phyloP scores from a whole-genome alignment of 2,797 vertebrate species.

The Pristis pectinata region DNA sequence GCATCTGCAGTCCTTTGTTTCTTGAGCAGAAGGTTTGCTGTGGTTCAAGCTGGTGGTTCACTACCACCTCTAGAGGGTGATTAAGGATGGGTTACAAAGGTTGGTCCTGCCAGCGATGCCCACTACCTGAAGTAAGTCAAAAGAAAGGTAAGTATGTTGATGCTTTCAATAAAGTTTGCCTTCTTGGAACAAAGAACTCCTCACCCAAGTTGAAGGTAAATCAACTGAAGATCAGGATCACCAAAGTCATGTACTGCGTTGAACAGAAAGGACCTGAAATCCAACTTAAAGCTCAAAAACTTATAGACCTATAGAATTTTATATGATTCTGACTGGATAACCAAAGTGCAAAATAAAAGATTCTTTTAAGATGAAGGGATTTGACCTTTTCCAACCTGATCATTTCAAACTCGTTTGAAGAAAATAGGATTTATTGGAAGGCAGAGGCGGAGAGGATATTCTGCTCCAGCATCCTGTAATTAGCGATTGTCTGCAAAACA shows the following conservation, averaged over 20 bases:
- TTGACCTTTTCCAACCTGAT: neutral
- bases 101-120: no score
- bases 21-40: no score
- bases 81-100: no score
- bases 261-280: neutral
- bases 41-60: no score
- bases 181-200: neutral
- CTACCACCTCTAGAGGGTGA: no score
- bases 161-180: neutral
- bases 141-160: neutral
- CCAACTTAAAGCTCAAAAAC: neutral
- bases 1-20: no score
- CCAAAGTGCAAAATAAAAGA: neutral
- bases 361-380: neutral
- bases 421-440: neutral
- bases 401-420: neutral
- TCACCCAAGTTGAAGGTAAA: neutral
- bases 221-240: neutral
- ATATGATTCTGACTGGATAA: neutral
- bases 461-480: neutral
- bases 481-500: neutral
- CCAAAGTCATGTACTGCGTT: neutral
- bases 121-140: neutral
- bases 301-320: neutral
- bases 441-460: neutral